Evolutionary conservation across 92 coral and sea anemone genomes (phyloP).

Genomic region (Ricordea florida): DNA sequence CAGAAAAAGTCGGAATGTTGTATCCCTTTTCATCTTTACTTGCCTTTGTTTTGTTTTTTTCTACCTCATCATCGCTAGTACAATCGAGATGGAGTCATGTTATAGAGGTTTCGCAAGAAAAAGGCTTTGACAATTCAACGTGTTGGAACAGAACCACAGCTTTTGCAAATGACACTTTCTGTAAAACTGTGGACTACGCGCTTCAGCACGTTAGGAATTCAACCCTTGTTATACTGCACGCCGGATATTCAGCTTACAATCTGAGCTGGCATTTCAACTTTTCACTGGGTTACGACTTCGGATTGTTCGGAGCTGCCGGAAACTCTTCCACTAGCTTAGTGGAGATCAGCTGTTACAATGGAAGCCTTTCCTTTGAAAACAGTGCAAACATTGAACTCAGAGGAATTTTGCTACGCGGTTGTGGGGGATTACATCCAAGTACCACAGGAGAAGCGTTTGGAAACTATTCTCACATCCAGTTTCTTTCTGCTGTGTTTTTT

Average conservation of each 20-base stretch:
- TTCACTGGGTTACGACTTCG: slow-evolving; percentile 21
- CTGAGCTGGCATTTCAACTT: slow-evolving; percentile 53
- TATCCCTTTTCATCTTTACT: neutral
- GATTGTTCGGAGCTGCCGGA: slow-evolving; percentile 28
- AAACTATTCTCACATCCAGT: neutral
- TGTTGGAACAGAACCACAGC: slow-evolving; percentile 35
- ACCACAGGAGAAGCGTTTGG: slow-evolving; percentile 39
- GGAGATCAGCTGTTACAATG: slow-evolving; percentile 42
- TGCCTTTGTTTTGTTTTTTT: slow-evolving; percentile 10
- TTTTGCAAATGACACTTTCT: too few species aligned
- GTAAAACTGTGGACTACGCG: slow-evolving; percentile 59
- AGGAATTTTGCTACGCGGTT: slow-evolving; percentile 44
- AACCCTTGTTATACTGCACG: slow-evolving; percentile 20
- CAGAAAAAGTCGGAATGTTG: too few species aligned
- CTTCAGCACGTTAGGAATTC: slow-evolving; percentile 28
- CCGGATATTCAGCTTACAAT: slow-evolving; percentile 38
- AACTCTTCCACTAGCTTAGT: slow-evolving; percentile 27
- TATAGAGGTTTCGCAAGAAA: slow-evolving; percentile 32
- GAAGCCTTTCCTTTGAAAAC: slow-evolving; percentile 63
- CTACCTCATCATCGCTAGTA: slow-evolving; percentile 10
- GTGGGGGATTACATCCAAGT: slow-evolving; percentile 76
- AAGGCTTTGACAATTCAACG: slow-evolving; percentile 50
- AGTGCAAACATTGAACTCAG: slow-evolving; percentile 58
- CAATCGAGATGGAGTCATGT: neutral
- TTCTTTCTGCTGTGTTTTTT: slow-evolving; percentile 70